A percentile compares a stretch with the other conserved stretches of the same genome.
These are phyloP conservation scores for Stenodera caucasica DNA, from an alignment of 2,888 invertebrate genomes.

Conservation along the genomic window DNA sequence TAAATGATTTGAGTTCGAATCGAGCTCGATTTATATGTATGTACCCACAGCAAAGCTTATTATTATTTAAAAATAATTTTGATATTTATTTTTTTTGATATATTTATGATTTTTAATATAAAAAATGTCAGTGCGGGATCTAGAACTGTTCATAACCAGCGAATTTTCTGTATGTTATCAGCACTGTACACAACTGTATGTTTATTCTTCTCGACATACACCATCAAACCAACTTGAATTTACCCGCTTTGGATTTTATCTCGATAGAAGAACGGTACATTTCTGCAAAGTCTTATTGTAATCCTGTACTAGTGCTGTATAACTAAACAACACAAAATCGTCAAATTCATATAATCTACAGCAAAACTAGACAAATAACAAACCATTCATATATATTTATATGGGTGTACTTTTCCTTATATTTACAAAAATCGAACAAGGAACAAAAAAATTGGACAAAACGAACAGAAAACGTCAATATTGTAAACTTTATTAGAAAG, in stretches of 20 bases:
- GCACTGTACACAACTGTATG: constrained; percentile 14
- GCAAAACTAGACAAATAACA: background rate
- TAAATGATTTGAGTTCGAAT: background rate
- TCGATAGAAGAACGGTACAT: constrained; percentile 17
- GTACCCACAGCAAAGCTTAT: too few species aligned
- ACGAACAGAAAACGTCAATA: too few species aligned
- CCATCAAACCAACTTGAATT: constrained; percentile 22
- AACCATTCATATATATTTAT: too few species aligned
- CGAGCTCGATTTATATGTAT: background rate
- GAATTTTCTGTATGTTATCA: constrained; percentile 25
- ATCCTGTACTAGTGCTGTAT: background rate
- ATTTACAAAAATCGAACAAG: too few species aligned
- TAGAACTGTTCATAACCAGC: constrained; percentile 9
- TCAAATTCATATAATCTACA: background rate
- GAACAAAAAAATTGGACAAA: too few species aligned
- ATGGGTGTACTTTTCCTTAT: too few species aligned
- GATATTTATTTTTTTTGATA: constrained; percentile 5
- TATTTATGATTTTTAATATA: constrained; percentile 8
- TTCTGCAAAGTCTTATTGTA: constrained; percentile 11
- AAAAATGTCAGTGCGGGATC: constrained; percentile 11
- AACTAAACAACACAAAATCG: background rate
- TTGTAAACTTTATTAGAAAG: background rate
- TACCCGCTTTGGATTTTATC: constrained; percentile 24
- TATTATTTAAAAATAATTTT: background rate
- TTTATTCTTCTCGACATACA: constrained; percentile 17